Evolutionary conservation across 2,113 vertebrate genomes (phyloP), one percentile per base, ranked within the genome.

Genomic region (Ptilonorhynchus violaceus): DNA sequence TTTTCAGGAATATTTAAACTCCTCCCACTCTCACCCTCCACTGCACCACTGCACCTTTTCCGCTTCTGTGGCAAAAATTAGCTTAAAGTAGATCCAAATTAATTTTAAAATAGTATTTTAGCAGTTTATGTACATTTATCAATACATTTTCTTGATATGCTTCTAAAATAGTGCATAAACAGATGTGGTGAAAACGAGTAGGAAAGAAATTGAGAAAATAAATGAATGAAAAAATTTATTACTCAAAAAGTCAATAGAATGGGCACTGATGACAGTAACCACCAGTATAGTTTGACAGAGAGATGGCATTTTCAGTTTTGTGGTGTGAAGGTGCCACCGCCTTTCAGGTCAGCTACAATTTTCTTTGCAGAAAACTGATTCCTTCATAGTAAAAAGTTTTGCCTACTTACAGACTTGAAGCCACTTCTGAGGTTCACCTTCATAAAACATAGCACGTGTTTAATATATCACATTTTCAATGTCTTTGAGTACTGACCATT

Each of bases 21-120:
- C 2, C 22, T 4, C 4, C 13, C 30, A 9, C 39, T 68, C 33
- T 69, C 19, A 53, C 1, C 1, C 8, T 9, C 9, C 12, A 72
- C 16, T 49, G 10, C 9, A 55, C 10, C 37, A 35, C 27, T 39
- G 2, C 3, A 6, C 3, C 5, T 63, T 67, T 80, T 87, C 39
- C 6, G 55, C 4, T 60, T 70, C 14, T 2, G 16, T 75, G 39
- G 80, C 63, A 41, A 66, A 72, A 70, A 66, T 47, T 31, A 59
- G 7, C 14, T 68, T 50, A 68, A 82, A 55, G 7, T 2, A 55
- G 2, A 68, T 31, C 2, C 55, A 80, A 55, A 64, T 37, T 70
- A 64, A 13, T 42, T 24, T 10, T 17, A 73, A 41, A 69, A 55
- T 6, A 0, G 0, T 44, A 37, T 68, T 52, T 66, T 52, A 90